Evolutionary conservation across 2,888 invertebrate species (phyloP), one percentile per base, ranked within the genome.

Genomic region (Seladonia tumulorum): DNA sequence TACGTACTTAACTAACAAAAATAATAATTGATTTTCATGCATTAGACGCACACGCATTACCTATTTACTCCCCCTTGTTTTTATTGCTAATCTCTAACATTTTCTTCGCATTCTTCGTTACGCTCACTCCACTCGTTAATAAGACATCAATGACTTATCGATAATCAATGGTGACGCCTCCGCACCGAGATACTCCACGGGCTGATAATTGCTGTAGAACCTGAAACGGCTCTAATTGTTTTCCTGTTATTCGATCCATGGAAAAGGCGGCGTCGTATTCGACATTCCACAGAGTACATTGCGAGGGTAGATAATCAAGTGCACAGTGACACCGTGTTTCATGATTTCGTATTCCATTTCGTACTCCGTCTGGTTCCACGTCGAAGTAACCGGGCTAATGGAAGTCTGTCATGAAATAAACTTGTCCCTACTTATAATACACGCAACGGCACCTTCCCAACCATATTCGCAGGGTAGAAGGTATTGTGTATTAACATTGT

Each of bases 331-430:
- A 49, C 25, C 0, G 49, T 25, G 16, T 25, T 12, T 10, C 49
- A 2, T 25, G 60, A 76, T 53, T 70, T 60, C 49, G 66, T 45
- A 45, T 29, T 45, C 42, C 45, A 71, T 53, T 35, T 45, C 60
- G 25, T 29, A 42, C 42, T 42, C 66, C 66, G 29, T 22, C 57
- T 68, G 66, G 63, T 35, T 42, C 47, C 47, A 2, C 75, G 76
- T 35, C 47, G 25, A 66, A 74, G 71, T 53, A 57, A 57, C 66
- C 29, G 47, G 49, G 60, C 82, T 82, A 82, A 85, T 85, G 77
- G 85, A 82, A 82, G 76, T 85, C 71, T 63, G 84, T 79, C 79
- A 70, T 83, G 79, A 70, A 76, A 83, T 74, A 77, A 77, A 80
- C 79, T 85, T 80, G 68, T 70, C 70, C 49, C 73, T 83, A 75